A percentile compares a stretch with the other conserved stretches of the same genome.
phyloP scores from a whole-genome alignment of 2,113 vertebrate species.

The Oreochromis tanganicae region DNA sequence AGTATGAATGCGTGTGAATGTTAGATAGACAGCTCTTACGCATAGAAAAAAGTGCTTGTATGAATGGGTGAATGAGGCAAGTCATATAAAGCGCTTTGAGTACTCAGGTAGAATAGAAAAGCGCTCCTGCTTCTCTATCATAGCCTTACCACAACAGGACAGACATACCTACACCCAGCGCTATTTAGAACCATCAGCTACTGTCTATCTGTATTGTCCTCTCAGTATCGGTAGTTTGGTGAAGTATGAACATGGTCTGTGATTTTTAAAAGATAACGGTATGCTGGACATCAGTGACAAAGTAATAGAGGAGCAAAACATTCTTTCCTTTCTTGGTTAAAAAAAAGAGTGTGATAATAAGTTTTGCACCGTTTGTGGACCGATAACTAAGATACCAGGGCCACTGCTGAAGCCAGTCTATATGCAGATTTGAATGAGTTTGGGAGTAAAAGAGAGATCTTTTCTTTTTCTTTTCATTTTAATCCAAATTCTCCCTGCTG shows the following conservation, averaged over 20 bases:
- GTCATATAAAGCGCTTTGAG: neutral
- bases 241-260: neutral
- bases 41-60: neutral
- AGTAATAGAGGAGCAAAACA: neutral
- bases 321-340: neutral
- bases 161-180: accelerated
- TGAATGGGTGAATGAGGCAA: neutral
- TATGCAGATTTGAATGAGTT: neutral
- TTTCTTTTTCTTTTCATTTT: neutral
- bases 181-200: neutral
- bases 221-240: neutral
- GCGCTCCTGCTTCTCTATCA: accelerated
- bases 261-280: neutral
- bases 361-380: neutral
- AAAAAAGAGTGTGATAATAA: neutral
- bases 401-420: neutral
- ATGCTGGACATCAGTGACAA: neutral
- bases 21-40: neutral
- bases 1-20: neutral
- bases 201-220: neutral
- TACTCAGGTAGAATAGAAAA: neutral
- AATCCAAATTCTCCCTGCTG: neutral
- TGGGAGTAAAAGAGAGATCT: neutral
- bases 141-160: neutral
- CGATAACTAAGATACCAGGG: neutral